phyloP scores from a whole-genome alignment of 2,113 vertebrate species.

The Nipponia nippon region DNA sequence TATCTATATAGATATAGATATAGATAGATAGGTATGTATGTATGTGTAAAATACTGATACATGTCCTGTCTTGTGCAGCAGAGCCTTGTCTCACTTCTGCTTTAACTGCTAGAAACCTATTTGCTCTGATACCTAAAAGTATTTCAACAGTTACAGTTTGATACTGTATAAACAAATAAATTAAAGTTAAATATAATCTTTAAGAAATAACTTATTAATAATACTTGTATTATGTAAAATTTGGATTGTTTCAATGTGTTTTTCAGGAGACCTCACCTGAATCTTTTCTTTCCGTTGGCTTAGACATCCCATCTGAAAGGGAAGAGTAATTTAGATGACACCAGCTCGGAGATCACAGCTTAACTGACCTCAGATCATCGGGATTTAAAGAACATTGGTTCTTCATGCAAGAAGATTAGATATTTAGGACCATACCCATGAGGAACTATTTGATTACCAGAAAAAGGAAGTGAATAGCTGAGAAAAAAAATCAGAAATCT shows the following conservation, averaged over 20 bases:
- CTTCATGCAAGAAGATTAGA: not conserved
- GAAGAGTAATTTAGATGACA: conserved; percentile 73
- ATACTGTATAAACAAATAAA: not conserved
- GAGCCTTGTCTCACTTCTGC: not conserved
- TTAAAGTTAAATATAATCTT: not conserved
- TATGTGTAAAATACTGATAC: conserved; percentile 8
- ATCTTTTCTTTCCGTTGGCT: conserved; percentile 90
- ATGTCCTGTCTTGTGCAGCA: not conserved
- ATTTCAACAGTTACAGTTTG: not conserved
- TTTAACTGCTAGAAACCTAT: not conserved
- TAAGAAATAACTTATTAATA: not conserved
- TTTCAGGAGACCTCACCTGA: conserved; percentile 84
- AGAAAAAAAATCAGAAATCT: not conserved
- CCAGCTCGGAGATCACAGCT: not conserved
- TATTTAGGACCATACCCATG: not conserved
- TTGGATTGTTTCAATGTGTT: not conserved
- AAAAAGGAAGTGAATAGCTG: not conserved
- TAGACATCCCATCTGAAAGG: conserved; percentile 92
- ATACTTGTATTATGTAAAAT: not conserved
- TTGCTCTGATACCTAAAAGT: not conserved
- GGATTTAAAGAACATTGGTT: not conserved
- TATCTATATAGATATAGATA: conserved; percentile 38
- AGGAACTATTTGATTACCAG: not conserved
- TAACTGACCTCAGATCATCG: not conserved
- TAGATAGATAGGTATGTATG: conserved; percentile 69